Conservation (phyloP, 2,888 invertebrate species). For the Elmis aenea region DNA sequence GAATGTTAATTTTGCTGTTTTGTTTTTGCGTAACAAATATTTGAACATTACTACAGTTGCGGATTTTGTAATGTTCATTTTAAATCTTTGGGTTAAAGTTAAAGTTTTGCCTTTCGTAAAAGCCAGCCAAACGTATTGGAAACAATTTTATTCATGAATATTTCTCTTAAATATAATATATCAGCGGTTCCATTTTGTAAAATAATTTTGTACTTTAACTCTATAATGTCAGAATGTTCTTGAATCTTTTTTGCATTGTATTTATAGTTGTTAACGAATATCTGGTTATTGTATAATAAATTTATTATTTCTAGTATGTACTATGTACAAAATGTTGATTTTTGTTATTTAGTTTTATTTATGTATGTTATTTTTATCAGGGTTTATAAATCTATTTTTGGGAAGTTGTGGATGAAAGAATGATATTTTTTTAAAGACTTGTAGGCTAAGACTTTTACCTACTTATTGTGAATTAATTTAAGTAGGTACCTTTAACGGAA, state of each 20-base stretch:
- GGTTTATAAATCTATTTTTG: background rate
- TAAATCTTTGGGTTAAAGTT: too few species aligned
- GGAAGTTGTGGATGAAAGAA: too few species aligned
- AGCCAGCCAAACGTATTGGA: too few species aligned
- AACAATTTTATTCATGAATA: too few species aligned
- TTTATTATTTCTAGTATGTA: conserved; percentile 43
- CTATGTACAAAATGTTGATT: conserved; percentile 41
- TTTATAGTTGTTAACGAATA: background rate
- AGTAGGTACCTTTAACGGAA: conserved; percentile 21
- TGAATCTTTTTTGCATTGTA: background rate
- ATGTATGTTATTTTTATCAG: conserved; percentile 17
- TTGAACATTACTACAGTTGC: too few species aligned
- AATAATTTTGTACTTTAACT: conserved; percentile 1
- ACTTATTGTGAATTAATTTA: conserved; percentile 17
- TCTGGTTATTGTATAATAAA: conserved; percentile 35
- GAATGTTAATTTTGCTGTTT: background rate
- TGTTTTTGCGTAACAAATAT: too few species aligned
- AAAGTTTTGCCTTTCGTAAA: too few species aligned
- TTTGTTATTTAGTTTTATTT: conserved; percentile 37
- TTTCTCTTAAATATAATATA: too few species aligned
- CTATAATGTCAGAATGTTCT: conserved; percentile 1
- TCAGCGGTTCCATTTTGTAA: too few species aligned
- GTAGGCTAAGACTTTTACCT: conserved; percentile 6
- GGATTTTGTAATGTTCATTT: too few species aligned
- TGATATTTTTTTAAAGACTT: too few species aligned